Percentiles rank a stretch among this genome's conserved stretches.
Conservation (phyloP, 2,113 vertebrate genomes). For the Seriola dumerili region DNA sequence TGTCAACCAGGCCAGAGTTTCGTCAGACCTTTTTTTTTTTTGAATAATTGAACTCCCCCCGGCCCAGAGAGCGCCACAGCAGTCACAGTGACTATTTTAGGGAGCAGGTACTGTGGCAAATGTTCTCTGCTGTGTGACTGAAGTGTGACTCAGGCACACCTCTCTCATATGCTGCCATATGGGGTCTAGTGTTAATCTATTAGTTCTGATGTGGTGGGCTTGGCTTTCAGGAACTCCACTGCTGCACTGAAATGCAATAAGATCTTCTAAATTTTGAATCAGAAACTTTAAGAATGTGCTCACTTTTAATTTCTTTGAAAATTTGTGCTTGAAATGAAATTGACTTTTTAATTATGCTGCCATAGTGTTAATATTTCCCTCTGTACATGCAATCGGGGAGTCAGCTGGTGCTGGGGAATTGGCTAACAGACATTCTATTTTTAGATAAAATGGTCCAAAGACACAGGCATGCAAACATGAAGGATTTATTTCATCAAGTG, state of each 20-base stretch:
- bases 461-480: conserved; percentile 6
- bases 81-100: conserved; percentile 52
- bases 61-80: conserved; percentile 28
- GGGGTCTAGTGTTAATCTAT: conserved; percentile 1
- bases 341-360: not conserved
- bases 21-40: conserved; percentile 61
- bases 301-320: not conserved
- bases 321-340: not conserved
- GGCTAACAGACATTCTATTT: not conserved
- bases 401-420: not conserved
- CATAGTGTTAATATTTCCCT: not conserved
- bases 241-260: not conserved
- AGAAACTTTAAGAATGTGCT: not conserved
- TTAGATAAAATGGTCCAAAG: conserved; percentile 8
- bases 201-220: conserved; percentile 14
- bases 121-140: conserved; percentile 10
- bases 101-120: conserved; percentile 55
- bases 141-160: conserved; percentile 52
- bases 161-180: not conserved
- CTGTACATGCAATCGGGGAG: not conserved
- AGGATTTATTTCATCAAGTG: conserved; percentile 32
- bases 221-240: conserved; percentile 2
- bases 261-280: not conserved
- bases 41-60: conserved; percentile 70
- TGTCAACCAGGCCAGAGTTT: conserved; percentile 59